Evolutionary conservation across 2,113 vertebrate genomes (phyloP), one percentile per base, ranked within the genome.

Genomic region (Takifugu flavidus): DNA sequence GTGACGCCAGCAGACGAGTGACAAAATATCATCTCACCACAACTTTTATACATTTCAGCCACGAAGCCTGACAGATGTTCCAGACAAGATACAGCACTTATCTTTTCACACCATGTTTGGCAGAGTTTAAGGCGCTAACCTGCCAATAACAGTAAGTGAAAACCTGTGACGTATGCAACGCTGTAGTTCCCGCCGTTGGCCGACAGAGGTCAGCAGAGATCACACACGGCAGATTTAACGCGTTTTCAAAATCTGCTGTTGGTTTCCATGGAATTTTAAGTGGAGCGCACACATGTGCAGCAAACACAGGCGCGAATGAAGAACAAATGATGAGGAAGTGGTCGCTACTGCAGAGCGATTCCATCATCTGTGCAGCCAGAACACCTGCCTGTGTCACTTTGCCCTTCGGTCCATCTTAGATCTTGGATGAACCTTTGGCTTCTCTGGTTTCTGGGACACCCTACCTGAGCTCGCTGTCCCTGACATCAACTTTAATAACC

Each of bases 331-430:
- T n/a, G 62, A 15, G 56, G 3, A 20, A 44, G 39, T 1, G 29
- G 20, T 20, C 29, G 0, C 2, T 6, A 5, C 14, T 6, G 13
- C 53, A 20, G 5, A 49, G 31, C 59, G 56, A 43, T 61, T 10
- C 47, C 1, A 6, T 44, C 31, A 71, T 62, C 55, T 69, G 15
- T 25, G 4, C 15, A n/a, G 42, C 4, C 31, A 4, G 53, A 44
- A n/a, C 86, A 86, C 71, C 82, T 80, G 82, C 71, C 60, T 10
- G 57, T 84, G 80, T 84, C 84, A 78, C 46, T 86, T 67, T 55
- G 29, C 31, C 39, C 27, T 27, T 28, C 2, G 8, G 20, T 49
- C 34, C 26, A 3, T 72, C 54, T 70, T 50, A 69, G 62, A 80
- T 76, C 70, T 53, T 43, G 27, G 55, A 67, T 61, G 54, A 72